Evolutionary conservation across 1,140 invertebrate genomes (phyloP), one percentile per base, ranked within the genome.

Genomic region (Drosophila littoralis): DNA sequence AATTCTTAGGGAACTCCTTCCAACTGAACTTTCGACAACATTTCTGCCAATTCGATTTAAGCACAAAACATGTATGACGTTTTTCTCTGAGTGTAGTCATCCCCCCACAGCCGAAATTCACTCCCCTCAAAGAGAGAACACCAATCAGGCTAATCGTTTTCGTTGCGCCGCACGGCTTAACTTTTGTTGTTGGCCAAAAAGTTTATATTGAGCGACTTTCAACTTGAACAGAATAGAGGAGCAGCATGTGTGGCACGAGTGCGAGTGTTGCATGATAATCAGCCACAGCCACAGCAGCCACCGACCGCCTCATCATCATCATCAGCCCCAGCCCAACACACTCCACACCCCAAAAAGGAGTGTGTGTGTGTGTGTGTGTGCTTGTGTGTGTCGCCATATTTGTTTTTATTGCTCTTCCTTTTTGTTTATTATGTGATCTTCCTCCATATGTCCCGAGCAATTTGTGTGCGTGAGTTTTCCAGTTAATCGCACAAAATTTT

Each of bases 401-500:
- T 75, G 84, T 73, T 88, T 88, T 88, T 88, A 88, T 88, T 88
- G 74, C 80, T 57, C 80, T 81, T 77, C 74, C 79, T 77, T 75
- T 65, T 88, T 89, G 83, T 88, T 88, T 89, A 88, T 88, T 89
- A 80, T 88, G 83, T 88, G 83, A 89, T 88, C 83, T 74, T 57
- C 43, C 40, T 88, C 66, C 84, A 88, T 88, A 88, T 88, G 83
- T 67, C 68, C 52, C 78, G 76, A 63, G 74, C 60, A 22, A 52
- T 57, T 45, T 45, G 68, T 68, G 79, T 73, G 79, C 79, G 76
- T 84, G 84, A 75, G 69, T 74, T 80, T 77, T 64, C 67, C 55
- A 89, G 84, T 90, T 89, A 89, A 89, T 89, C 84, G 83, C 80
- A 79, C 78, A 79, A 81, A 81, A 81, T 91, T 91, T 91, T 88